These are phyloP conservation scores for Pachliopta kotzebuea DNA, from an alignment of 2,888 invertebrate genomes.

Conservation along the genomic window DNA sequence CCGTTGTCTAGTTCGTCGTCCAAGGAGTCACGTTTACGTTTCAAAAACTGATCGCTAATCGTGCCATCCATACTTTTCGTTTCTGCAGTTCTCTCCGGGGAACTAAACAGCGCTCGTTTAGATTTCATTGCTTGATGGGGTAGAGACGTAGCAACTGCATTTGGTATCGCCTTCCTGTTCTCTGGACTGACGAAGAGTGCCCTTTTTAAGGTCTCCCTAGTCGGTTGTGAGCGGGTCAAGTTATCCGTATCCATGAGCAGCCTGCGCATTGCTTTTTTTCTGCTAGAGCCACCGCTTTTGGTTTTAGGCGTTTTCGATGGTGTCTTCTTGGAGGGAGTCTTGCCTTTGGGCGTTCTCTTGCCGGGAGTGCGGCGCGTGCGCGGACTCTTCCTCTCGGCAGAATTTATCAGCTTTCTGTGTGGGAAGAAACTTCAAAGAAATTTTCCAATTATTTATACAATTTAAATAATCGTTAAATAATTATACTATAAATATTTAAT, in stretches of 20 bases:
- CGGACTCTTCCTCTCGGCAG: conserved; percentile 69
- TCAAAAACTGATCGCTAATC: conserved; percentile 58
- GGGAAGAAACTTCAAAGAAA: conserved; percentile 68
- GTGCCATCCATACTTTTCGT: conserved; percentile 65
- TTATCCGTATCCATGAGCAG: conserved; percentile 66
- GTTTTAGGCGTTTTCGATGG: conserved; percentile 78
- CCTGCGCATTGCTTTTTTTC: conserved; percentile 78
- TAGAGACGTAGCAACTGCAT: conserved; percentile 60
- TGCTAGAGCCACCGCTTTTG: conserved; percentile 82
- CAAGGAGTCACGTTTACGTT: conserved; percentile 71
- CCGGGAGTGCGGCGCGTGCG: conserved; percentile 74
- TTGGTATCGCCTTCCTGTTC: conserved; percentile 55
- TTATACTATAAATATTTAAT: background rate
- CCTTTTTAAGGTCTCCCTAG: conserved; percentile 83
- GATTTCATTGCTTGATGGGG: conserved; percentile 78
- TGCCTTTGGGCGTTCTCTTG: conserved; percentile 63
- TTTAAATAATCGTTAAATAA: background rate
- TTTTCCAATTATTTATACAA: conserved; percentile 23
- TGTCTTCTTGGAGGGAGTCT: conserved; percentile 77
- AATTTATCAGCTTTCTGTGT: conserved; percentile 71
- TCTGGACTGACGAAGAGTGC: conserved; percentile 88
- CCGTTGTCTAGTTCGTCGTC: conserved; percentile 58
- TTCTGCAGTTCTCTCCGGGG: conserved; percentile 74
- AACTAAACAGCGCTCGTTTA: conserved; percentile 84
- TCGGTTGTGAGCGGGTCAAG: conserved; percentile 58